Evolutionary conservation across 2,113 vertebrate species (phyloP), one percentile per base, ranked within the genome.

Genomic region (Antennarius striatus): DNA sequence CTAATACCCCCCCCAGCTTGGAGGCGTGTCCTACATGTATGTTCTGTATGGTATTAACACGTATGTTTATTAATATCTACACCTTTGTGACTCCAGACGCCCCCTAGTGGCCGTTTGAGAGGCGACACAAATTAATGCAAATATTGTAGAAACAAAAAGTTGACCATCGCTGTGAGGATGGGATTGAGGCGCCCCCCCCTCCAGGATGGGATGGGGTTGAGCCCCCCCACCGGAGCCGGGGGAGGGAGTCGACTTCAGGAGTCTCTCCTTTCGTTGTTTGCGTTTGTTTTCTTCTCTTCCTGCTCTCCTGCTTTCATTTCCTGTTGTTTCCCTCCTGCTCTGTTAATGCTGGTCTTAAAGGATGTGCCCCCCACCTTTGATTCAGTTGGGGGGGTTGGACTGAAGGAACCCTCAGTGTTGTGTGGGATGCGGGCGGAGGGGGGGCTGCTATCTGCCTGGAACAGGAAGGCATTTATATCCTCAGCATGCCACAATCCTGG

Each of bases 381-480:
- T 89, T 89, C 73, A 47, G 68, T 42, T 79, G 73, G 71, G 65
- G 78, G 78, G 65, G 87, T 88, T 88, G 47, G 89, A 83, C 30
- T 58, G 48, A 2, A 39, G 63, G 61, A 73, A 68, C 70, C 56
- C 48, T 56, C 68, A 5, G 57, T 59, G 65, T 60, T 80, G 76
- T 42, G 70, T 79, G 67, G 56, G 53, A 50, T 65, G 45, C 63
- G 56, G 67, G 56, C 68, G 8, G 64, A 53, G 63, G 58, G 65
- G 61, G 65, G 64, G 48, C 56, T 74, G 71, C 68, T 80, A 82
- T 87, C 84, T 85, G 86, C 87, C 81, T 84, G 71, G 80, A 69
- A 82, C 82, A 80, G 79, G 85, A 91, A 90, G 77, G 72, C 84
- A 82, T 91, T 89, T 87, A 86, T 81, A 85, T 86, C 81, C 80